Evolutionary conservation across 2,888 invertebrate genomes (phyloP).

Genomic region (Aporophyla nigra): DNA sequence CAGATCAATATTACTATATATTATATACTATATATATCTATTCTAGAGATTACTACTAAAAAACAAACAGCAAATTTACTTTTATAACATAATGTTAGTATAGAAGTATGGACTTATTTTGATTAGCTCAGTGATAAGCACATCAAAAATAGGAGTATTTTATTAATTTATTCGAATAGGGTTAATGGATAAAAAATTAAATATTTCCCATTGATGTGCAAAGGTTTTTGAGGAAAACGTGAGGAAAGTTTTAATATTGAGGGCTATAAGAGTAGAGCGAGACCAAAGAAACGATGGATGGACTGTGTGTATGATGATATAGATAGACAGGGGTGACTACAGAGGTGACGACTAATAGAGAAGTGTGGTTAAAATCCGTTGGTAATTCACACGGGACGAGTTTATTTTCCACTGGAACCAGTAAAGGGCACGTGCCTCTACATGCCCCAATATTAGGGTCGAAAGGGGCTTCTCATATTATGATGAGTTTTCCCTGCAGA

Average conservation of each 20-base stretch:
- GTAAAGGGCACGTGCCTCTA: conserved; percentile 6
- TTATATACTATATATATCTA: too few relatives aligned
- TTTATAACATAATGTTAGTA: too few relatives aligned
- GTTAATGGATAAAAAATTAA: background rate
- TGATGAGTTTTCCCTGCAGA: too few relatives aligned
- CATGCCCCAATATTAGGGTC: background rate
- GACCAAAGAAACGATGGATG: too few relatives aligned
- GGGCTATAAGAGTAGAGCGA: too few relatives aligned
- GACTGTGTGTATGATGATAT: too few relatives aligned
- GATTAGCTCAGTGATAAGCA: background rate
- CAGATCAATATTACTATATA: too few relatives aligned
- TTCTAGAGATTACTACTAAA: background rate
- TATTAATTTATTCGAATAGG: background rate
- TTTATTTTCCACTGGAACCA: conserved; percentile 33
- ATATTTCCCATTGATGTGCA: too few relatives aligned
- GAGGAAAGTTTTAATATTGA: too few relatives aligned
- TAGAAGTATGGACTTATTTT: background rate
- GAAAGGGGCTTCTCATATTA: background rate
- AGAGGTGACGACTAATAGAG: too few relatives aligned
- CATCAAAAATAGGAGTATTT: background rate
- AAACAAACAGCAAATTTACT: background rate
- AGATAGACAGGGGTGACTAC: too few relatives aligned
- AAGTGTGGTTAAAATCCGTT: conserved; percentile 27
- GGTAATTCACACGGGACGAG: conserved; percentile 33
- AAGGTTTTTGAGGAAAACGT: background rate